phyloP scores from a whole-genome alignment of 2,888 invertebrate genomes.

The Bembecia ichneumoniformis region DNA sequence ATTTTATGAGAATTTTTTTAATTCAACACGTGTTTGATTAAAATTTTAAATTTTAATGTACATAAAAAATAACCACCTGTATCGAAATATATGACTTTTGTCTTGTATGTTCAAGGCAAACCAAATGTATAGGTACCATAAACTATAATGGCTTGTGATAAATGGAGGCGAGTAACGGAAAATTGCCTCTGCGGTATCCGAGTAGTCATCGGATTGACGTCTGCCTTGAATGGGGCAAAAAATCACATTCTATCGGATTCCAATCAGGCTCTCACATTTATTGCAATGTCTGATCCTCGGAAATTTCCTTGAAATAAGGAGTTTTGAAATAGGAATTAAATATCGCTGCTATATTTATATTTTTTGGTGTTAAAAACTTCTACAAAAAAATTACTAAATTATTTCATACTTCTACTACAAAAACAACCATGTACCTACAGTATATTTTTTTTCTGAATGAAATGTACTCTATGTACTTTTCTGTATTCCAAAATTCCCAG shows the following conservation, averaged over 20 bases:
- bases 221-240: conserved; percentile 9
- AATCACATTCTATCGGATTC: conserved; percentile 48
- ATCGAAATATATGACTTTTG: neutral
- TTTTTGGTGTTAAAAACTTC: too few relatives aligned
- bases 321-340: neutral
- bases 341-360: too few relatives aligned
- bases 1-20: too few relatives aligned
- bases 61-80: neutral
- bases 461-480: too few relatives aligned
- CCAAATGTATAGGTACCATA: neutral
- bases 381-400: too few relatives aligned
- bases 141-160: conserved; percentile 38
- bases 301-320: conserved; percentile 18
- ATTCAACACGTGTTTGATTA: too few relatives aligned
- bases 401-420: too few relatives aligned
- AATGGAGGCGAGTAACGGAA: conserved; percentile 31
- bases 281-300: conserved; percentile 49
- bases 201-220: conserved; percentile 25
- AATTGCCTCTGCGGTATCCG: conserved; percentile 38
- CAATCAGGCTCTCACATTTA: conserved; percentile 55
- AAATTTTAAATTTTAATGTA: neutral
- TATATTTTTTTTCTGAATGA: too few relatives aligned
- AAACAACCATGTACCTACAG: too few relatives aligned
- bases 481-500: too few relatives aligned
- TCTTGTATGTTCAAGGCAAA: neutral